Evolutionary conservation across 2,797 vertebrate species (phyloP).

Genomic region (Danio tinwini): DNA sequence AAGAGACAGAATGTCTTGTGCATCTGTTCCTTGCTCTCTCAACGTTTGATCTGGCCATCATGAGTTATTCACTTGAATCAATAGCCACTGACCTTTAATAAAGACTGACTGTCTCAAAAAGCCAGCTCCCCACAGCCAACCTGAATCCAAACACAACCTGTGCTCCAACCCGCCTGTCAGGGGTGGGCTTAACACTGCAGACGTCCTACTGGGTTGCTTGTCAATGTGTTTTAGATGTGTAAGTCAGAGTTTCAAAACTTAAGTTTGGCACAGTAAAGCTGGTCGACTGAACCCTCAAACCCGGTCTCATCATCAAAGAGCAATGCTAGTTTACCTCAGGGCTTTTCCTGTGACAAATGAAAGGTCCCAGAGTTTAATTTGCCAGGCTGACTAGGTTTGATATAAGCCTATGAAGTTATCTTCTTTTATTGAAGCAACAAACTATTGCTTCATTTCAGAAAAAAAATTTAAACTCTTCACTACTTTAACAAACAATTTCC

Average conservation of each 20-base stretch:
- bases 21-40: slow-evolving; percentile 32
- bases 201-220: slow-evolving; percentile 14
- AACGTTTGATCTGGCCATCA: slow-evolving; percentile 26
- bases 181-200: slow-evolving; percentile 23
- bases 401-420: not conserved
- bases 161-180: slow-evolving; percentile 16
- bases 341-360: slow-evolving; percentile 24
- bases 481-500: not conserved
- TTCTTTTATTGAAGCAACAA: not conserved
- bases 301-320: not conserved
- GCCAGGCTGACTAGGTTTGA: not conserved
- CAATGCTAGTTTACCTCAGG: slow-evolving; percentile 1
- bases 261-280: slow-evolving; percentile 2
- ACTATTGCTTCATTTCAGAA: too few relatives aligned
- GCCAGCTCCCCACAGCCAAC: slow-evolving; percentile 6
- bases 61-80: slow-evolving; percentile 44
- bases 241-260: slow-evolving; percentile 21
- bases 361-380: not conserved
- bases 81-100: slow-evolving; percentile 53
- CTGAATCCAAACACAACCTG: slow-evolving; percentile 20
- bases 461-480: slow-evolving; percentile 12
- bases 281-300: slow-evolving; percentile 9
- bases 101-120: slow-evolving; percentile 35
- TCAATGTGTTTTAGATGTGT: slow-evolving; percentile 7
- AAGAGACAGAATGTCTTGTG: slow-evolving; percentile 21